Evolutionary conservation across 2,113 vertebrate genomes (phyloP).

Genomic region (Microcebus griseorufus): DNA sequence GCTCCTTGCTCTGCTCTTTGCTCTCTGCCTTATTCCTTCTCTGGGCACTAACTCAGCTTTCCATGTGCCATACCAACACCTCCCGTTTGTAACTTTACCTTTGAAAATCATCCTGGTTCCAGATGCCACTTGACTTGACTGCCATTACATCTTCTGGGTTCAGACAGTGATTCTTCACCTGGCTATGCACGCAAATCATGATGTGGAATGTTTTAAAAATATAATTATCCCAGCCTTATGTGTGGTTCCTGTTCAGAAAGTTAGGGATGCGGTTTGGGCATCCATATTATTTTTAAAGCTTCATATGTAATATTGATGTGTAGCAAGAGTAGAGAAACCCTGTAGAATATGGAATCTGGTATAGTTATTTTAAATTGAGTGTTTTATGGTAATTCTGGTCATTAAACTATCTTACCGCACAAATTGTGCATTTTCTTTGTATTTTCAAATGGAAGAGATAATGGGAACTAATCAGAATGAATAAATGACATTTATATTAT

Average conservation of each 20-base stretch:
- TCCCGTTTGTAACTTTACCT: not conserved
- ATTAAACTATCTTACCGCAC: not conserved
- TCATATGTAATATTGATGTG: not conserved
- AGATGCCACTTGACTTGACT: not conserved
- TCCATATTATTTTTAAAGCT: not conserved
- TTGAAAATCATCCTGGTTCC: not conserved
- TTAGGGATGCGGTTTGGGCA: not conserved
- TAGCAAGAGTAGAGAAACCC: not conserved
- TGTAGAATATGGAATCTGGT: not conserved
- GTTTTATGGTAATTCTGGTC: not conserved
- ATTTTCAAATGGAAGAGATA: slow-evolving; percentile 32
- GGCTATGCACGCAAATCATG: not conserved
- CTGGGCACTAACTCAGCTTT: not conserved
- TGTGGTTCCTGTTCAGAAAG: not conserved
- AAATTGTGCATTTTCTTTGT: slow-evolving; percentile 21
- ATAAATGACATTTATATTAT: not conserved
- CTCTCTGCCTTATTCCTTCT: not conserved
- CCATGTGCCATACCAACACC: not conserved
- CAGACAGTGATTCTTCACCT: not conserved
- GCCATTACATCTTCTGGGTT: not conserved
- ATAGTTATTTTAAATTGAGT: slow-evolving; percentile 30
- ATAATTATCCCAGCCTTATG: not conserved
- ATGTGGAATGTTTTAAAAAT: not conserved
- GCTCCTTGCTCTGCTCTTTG: fast-evolving
- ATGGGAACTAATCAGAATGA: not conserved